Percentiles rank a stretch among this genome's conserved stretches.
Evolutionary conservation across 2,888 invertebrate species (phyloP).

Genomic region (Pharmacophagus antenor): DNA sequence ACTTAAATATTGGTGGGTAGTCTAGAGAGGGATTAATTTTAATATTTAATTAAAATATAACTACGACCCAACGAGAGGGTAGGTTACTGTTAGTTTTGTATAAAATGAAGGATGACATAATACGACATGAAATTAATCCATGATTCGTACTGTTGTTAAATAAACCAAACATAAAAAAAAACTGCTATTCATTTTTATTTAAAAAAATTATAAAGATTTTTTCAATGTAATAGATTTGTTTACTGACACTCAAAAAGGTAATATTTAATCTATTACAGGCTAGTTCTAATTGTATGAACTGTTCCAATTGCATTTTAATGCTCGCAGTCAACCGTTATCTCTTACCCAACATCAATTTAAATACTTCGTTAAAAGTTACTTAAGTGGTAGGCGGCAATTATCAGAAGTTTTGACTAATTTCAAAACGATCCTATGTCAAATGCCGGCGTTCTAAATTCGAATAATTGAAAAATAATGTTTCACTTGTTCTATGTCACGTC

Average conservation of each 20-base stretch:
- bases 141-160: too few species aligned
- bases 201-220: too few species aligned
- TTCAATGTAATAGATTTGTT: too few species aligned
- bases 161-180: too few species aligned
- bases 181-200: too few species aligned
- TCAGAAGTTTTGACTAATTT: neutral
- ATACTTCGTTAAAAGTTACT: constrained; percentile 3
- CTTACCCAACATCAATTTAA: constrained; percentile 11
- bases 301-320: constrained; percentile 12
- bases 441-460: neutral
- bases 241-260: neutral
- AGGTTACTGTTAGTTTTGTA: too few species aligned
- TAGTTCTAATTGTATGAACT: constrained; percentile 4
- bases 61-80: too few species aligned
- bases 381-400: constrained; percentile 5
- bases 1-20: too few species aligned
- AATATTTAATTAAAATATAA: too few species aligned
- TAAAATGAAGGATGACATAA: too few species aligned
- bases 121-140: too few species aligned
- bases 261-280: neutral
- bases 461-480: constrained; percentile 8
- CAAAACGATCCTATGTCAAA: neutral
- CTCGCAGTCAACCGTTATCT: neutral
- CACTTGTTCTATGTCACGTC: constrained; percentile 26
- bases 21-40: too few species aligned